Percentiles rank a stretch among this genome's conserved stretches.
Evolutionary conservation across 2,797 vertebrate species (phyloP).

Genomic region (Poecile montanus): DNA sequence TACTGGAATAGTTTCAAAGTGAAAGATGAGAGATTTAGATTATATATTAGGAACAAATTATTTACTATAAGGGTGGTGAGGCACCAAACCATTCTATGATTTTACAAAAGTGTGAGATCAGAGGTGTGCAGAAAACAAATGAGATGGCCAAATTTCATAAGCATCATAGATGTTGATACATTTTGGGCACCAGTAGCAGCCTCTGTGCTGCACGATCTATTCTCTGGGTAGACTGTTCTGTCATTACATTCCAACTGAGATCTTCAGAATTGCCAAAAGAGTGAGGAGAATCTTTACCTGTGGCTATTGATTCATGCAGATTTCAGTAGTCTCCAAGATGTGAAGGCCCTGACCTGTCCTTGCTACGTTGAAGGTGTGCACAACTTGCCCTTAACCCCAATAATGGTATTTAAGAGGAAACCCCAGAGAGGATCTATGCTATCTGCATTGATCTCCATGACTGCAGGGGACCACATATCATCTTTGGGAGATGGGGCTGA

Average conservation of each 20-base stretch:
- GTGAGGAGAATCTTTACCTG: neutral
- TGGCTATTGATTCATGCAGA: neutral
- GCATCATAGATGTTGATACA: rapidly evolving
- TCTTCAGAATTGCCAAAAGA: neutral
- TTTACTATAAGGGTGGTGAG: neutral
- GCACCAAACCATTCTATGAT: neutral
- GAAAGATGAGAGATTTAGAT: neutral
- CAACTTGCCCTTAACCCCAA: neutral
- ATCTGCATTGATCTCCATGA: neutral
- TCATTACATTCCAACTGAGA: neutral
- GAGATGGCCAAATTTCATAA: neutral
- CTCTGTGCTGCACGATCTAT: neutral
- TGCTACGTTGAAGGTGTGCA: neutral
- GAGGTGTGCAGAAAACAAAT: neutral
- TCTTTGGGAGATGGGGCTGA: neutral
- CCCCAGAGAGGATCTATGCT: neutral
- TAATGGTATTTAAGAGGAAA: neutral
- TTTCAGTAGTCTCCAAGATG: neutral
- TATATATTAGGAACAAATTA: neutral
- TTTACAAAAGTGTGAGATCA: neutral
- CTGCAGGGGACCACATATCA: neutral
- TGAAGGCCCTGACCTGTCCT: neutral
- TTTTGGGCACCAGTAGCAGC: neutral
- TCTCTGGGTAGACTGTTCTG: neutral
- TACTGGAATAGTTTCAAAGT: neutral